Conservation (phyloP, 2,888 invertebrate genomes). For the Spilarctia lutea region DNA sequence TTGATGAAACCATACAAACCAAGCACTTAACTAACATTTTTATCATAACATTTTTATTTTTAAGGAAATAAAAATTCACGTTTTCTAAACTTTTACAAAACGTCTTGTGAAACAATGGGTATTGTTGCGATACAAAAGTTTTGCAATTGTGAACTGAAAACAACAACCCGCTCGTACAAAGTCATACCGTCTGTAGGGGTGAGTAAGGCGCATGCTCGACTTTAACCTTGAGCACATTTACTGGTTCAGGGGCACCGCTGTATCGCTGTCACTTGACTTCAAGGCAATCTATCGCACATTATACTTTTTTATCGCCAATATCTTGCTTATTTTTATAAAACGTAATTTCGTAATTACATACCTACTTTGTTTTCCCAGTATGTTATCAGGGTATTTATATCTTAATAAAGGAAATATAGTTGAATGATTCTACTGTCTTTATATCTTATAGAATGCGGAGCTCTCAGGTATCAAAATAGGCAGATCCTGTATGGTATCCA, state of each 20-base stretch:
- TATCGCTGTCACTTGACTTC: slow-evolving; percentile 68
- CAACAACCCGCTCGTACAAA: slow-evolving; percentile 44
- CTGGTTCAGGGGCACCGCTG: slow-evolving; percentile 79
- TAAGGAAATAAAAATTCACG: neutral
- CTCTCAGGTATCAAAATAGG: too few species aligned
- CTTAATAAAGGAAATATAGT: too few species aligned
- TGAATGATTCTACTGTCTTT: too few species aligned
- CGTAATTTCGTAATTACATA: neutral
- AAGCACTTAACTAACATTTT: too few species aligned
- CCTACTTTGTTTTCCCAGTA: neutral
- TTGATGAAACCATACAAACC: too few species aligned
- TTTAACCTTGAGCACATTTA: slow-evolving; percentile 79
- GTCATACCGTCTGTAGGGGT: slow-evolving; percentile 55
- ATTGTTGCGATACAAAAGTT: neutral
- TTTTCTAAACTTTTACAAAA: neutral
- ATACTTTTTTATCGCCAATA: slow-evolving; percentile 19
- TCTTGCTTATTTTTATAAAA: slow-evolving; percentile 7
- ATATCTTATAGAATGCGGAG: too few species aligned
- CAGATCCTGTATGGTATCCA: too few species aligned
- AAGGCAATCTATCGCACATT: slow-evolving; percentile 69
- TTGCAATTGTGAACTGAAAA: neutral
- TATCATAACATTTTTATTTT: too few species aligned
- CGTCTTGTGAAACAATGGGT: neutral
- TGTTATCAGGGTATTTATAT: too few species aligned
- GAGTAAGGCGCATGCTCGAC: slow-evolving; percentile 68